phyloP scores from a whole-genome alignment of 2,113 vertebrate species.

The Hippocampus barbouri region DNA sequence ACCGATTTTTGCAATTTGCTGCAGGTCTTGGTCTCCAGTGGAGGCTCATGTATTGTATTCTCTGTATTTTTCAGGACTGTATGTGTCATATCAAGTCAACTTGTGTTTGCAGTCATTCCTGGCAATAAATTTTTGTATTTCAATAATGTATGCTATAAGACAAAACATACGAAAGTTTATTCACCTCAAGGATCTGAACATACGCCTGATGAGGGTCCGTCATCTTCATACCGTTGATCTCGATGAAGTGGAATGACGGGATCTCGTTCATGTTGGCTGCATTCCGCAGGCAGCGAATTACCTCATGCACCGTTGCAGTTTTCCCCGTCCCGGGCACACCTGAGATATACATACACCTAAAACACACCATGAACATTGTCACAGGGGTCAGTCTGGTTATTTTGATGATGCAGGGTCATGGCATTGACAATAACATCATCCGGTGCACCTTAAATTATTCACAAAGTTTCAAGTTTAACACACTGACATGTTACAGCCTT shows the following conservation, averaged over 20 bases:
- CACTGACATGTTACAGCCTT: not conserved
- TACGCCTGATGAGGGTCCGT: conserved; percentile 96
- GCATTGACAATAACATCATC: not conserved
- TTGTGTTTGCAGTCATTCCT: not conserved
- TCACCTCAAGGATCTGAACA: conserved; percentile 89
- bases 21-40: too few species aligned
- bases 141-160: not conserved
- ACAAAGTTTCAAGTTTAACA: not conserved
- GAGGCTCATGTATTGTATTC: too few species aligned
- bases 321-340: conserved; percentile 97
- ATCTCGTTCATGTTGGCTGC: conserved; percentile 77
- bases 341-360: conserved; percentile 96
- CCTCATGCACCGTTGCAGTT: conserved; percentile 92
- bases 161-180: not conserved
- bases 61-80: too few species aligned
- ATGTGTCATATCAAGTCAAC: too few species aligned
- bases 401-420: not conserved
- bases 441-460: too few species aligned
- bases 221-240: conserved; percentile 98
- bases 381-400: not conserved
- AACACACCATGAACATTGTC: not conserved
- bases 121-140: not conserved
- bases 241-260: conserved; percentile 79
- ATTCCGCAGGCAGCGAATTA: conserved; percentile 81
- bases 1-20: too few species aligned